Evolutionary conservation across 2,113 vertebrate species (phyloP), one percentile per base, ranked within the genome.

Genomic region (Emydocephalus ijimae): DNA sequence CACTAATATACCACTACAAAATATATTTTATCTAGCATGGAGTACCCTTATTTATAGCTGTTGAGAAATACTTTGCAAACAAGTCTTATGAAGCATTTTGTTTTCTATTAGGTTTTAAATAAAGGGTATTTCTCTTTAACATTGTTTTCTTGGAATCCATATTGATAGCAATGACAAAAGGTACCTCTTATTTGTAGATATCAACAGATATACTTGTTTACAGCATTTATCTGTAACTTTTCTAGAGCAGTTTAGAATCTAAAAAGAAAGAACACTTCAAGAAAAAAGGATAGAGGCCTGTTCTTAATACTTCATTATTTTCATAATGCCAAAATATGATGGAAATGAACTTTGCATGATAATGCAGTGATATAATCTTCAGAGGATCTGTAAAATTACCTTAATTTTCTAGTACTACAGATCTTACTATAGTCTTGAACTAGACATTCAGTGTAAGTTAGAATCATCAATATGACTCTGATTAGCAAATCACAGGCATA

Each of bases 1-100:
- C 94, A 94, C 96, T 96, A 96, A 95, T 96, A 96, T 14, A 89
- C 87, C 61, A 89, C 94, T 95, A 93, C 87, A 95, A 94, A 95
- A 94, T 85, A 90, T 94, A 96, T 96, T 96, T 96, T 95, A 95
- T 95, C 48, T 4, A 12, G 21, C 0, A 93, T 94, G 52, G 69
- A 94, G 81, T 90, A 94, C 54, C 92, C 91, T 91, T 87, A 50
- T 92, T 93, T 95, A 86, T 20, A 93, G 56, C 45, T 52, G 12
- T 12, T 90, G 88, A 90, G 48, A 95, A 95, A 94, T 57, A 8
- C 93, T 0, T 96, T 88, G 23, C 45, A 95, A 94, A 94, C 87
- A 93, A 10, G 0, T 0, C 52, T 93, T 90, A 50, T 85, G 39
- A 90, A 29, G 61, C 74, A 91, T 54, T 89, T 93, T 61, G 18